Base-by-base conservation (phyloP, 2,888 invertebrate genomes). In the Dichetophora obliterata region DNA sequence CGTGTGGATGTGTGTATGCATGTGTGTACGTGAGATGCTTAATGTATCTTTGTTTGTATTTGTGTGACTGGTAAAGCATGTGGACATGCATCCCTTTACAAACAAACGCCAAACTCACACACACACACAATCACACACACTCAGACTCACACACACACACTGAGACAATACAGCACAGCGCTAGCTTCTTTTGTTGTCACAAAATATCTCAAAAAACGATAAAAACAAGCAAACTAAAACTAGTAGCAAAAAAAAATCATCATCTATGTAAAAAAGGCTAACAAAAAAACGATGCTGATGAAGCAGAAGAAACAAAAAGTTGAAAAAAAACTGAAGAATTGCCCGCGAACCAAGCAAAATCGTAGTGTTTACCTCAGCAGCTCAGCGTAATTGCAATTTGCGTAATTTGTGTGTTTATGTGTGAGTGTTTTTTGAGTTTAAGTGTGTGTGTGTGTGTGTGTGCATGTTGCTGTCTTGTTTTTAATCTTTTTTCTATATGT, bases 371-470 rank as follows among this genome's bases (percentile, higher is more conserved):
- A 63, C 69, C 72, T 73, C 43, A 71, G 43, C 57, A 59, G 48
- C 61, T 61, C 31, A 54, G 31, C 48, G 43, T 73, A 73, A 73
- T 57, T 61, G 61, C 48, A 73, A 73, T 73, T 73, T 73, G 72
- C 61, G 72, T 61, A 50, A 61, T 61, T 63, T 61, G 50, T 52
- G n/a, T 61, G 14, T 52, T 37, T 5, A 66, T 73, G 59, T 72
- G 76, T 70, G 70, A 73, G 52, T 54, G 31, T 71, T 4, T 3
- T 4, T 3, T 31, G 3, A 31, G 31, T 31, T 31, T 31, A 5
- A 14, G n/a, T 34, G 9, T 70, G n/a, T 57, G 48, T 16, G 37
- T 66, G 54, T 59, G 27, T 66, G 31, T 50, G 34, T 19, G 50
- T 16, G 37, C 31, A 54, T 71, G 22, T 43, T 16, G 43, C 11